Conservation (phyloP, 2,797 vertebrate genomes). For the Gallinago nigripennis region DNA sequence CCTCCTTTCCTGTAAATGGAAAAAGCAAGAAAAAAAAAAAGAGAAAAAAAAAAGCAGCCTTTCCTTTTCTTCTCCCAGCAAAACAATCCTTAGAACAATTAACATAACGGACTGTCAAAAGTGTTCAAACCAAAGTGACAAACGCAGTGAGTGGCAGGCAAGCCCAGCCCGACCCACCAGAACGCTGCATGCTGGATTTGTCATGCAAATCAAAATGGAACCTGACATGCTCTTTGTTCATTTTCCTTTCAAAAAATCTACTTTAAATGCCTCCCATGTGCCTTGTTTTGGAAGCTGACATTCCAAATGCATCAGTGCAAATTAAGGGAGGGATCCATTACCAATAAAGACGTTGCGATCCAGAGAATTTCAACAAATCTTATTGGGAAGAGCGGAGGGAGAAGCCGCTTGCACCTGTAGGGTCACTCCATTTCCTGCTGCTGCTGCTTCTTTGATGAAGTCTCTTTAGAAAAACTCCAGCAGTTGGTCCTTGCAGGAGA, state of each 20-base stretch:
- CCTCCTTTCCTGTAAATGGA: not conserved
- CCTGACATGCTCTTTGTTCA: conserved; percentile 74
- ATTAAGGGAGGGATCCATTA: conserved; percentile 60
- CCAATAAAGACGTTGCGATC: conserved; percentile 19
- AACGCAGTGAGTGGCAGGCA: conserved; percentile 60
- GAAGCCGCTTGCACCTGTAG: conserved; percentile 8
- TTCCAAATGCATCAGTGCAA: conserved; percentile 68
- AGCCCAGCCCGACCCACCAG: conserved; percentile 56
- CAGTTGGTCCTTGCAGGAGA: not conserved
- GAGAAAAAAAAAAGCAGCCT: conserved; percentile 23
- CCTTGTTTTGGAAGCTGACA: conserved; percentile 69
- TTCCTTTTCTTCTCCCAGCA: conserved; percentile 37
- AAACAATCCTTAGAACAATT: conserved; percentile 68
- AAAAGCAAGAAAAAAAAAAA: not conserved
- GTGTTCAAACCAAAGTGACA: conserved; percentile 67
- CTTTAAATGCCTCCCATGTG: conserved; percentile 73
- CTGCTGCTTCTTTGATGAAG: not conserved
- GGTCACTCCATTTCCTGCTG: not conserved
- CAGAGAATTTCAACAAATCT: conserved; percentile 48
- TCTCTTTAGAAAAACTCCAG: not conserved
- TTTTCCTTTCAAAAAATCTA: conserved; percentile 70
- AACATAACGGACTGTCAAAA: conserved; percentile 71
- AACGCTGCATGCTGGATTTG: conserved; percentile 68
- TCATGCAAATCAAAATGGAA: conserved; percentile 74
- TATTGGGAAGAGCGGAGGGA: not conserved